Evolutionary conservation across 2,113 vertebrate species (phyloP).

Genomic region (Smithornis capensis): DNA sequence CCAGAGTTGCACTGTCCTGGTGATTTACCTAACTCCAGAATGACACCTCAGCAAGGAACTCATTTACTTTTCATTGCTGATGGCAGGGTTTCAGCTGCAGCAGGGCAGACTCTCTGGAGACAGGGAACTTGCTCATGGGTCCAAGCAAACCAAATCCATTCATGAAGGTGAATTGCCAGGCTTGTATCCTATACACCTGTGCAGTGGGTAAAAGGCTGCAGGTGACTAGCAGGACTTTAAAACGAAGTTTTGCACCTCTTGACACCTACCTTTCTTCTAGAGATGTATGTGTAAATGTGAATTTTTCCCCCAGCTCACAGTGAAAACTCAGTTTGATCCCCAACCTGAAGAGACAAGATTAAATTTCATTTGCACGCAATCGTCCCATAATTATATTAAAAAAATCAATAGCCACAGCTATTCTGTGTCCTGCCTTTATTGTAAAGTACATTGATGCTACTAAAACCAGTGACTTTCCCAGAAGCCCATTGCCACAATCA

Average conservation of each 20-base stretch:
- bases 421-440: background rate
- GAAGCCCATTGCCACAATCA: background rate
- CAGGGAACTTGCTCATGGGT: background rate
- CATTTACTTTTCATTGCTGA: background rate
- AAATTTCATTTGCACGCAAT: background rate
- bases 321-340: background rate
- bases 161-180: background rate
- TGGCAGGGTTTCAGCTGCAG: background rate
- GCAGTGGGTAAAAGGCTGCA: background rate
- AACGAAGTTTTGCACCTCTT: background rate
- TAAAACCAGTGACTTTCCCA: background rate
- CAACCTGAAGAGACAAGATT: background rate
- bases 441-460: background rate
- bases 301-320: background rate
- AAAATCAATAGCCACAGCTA: background rate
- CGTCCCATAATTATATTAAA: background rate
- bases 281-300: background rate
- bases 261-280: background rate
- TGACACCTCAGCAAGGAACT: background rate
- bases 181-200: background rate
- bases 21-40: background rate
- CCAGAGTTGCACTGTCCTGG: rapidly evolving
- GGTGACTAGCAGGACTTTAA: background rate
- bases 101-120: background rate
- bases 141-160: background rate